phyloP scores from a whole-genome alignment of 2,797 vertebrate genomes.

The Myiothlypis chrysogaster region DNA sequence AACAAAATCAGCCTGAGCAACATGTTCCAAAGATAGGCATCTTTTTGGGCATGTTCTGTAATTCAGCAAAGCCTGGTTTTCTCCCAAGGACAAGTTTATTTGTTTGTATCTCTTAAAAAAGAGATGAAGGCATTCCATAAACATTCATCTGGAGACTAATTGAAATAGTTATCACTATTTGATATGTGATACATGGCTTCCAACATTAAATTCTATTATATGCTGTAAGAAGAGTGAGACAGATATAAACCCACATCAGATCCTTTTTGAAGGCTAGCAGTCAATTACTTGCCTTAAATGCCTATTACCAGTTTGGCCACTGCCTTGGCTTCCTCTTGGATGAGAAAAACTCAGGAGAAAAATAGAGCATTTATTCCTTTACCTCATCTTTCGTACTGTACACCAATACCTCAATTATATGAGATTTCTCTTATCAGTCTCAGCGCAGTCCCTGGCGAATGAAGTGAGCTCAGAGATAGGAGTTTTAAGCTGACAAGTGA shows the following conservation, averaged over 20 bases:
- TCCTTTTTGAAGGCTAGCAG: not conserved
- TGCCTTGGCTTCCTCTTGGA: not conserved
- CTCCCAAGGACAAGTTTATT: not conserved
- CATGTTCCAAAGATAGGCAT: not conserved
- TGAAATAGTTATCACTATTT: not conserved
- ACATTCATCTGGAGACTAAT: not conserved
- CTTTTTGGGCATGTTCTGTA: not conserved
- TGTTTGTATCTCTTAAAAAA: not conserved
- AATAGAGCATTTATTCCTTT: not conserved
- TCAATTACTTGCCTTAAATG: not conserved
- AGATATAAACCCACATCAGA: not conserved
- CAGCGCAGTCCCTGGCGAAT: not conserved
- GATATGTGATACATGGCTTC: not conserved
- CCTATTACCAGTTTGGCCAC: not conserved
- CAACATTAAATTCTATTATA: not conserved
- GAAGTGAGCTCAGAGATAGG: not conserved
- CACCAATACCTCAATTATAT: not conserved
- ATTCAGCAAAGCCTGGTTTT: not conserved
- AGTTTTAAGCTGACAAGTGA: not conserved
- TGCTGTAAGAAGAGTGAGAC: not conserved
- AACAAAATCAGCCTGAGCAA: not conserved
- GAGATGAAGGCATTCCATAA: not conserved
- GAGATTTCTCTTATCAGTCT: not conserved
- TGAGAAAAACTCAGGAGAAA: not conserved
- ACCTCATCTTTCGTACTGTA: not conserved